Percentiles rank a stretch among this genome's conserved stretches.
Conservation (phyloP, 2,888 invertebrate species). For the Suillia variegata region DNA sequence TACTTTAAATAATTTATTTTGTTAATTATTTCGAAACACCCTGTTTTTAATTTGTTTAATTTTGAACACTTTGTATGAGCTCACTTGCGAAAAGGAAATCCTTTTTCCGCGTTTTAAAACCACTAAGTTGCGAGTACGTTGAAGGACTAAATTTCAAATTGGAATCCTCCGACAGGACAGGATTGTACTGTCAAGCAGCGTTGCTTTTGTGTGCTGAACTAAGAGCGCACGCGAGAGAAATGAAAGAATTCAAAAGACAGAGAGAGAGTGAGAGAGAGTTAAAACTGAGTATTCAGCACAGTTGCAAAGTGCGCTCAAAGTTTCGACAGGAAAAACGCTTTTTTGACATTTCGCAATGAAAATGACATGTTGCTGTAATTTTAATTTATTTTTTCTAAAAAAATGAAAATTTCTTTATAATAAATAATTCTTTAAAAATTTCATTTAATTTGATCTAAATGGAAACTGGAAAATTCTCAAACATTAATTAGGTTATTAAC, state of each 20-base stretch:
- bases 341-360: slow-evolving; percentile 27
- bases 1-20: no score
- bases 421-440: no score
- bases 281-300: slow-evolving; percentile 8
- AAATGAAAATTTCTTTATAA: not conserved
- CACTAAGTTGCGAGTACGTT: not conserved
- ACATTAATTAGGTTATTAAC: not conserved
- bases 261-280: not conserved
- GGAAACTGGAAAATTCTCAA: not conserved
- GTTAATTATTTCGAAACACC: no score
- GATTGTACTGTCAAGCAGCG: not conserved
- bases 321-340: not conserved
- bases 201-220: not conserved
- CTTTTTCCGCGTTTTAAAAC: no score
- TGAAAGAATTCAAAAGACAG: not conserved
- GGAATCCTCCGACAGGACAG: not conserved
- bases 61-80: no score
- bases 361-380: slow-evolving; percentile 29
- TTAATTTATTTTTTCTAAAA: slow-evolving; percentile 4
- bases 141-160: not conserved
- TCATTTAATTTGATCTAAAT: no score
- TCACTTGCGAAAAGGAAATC: no score
- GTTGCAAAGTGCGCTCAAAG: not conserved
- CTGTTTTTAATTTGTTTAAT: no score
- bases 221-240: not conserved